A percentile compares a stretch with the other conserved stretches of the same genome.
phyloP scores from a whole-genome alignment of 2,888 invertebrate species.

The Lasioglossum morio region DNA sequence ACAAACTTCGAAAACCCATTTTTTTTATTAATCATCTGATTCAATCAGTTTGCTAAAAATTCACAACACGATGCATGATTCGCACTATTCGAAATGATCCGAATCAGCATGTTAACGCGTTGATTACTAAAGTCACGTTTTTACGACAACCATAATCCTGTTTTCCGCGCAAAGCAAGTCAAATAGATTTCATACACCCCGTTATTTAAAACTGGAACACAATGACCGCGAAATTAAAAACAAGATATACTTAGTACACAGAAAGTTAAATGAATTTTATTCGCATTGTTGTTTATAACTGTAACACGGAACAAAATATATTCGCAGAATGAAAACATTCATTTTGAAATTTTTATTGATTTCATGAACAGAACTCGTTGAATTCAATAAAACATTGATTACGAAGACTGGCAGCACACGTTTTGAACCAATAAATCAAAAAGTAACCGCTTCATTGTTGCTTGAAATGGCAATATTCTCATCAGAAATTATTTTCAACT shows the following conservation, averaged over 20 bases:
- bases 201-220: too few relatives aligned
- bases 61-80: too few relatives aligned
- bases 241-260: neutral
- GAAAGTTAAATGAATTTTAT: neutral
- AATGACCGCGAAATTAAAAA: neutral
- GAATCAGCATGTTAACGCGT: too few relatives aligned
- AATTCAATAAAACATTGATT: neutral
- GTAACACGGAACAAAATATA: neutral
- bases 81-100: too few relatives aligned
- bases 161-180: neutral
- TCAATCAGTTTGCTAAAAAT: too few relatives aligned
- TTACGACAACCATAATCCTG: neutral
- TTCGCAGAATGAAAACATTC: neutral
- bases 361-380: neutral
- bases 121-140: too few relatives aligned
- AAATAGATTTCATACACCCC: neutral
- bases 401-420: neutral
- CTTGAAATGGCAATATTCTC: neutral
- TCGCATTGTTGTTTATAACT: neutral
- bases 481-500: too few relatives aligned
- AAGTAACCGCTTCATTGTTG: neutral
- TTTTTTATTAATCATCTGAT: too few relatives aligned
- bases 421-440: neutral
- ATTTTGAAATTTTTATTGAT: neutral
- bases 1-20: too few relatives aligned